Conservation (phyloP, 2,888 invertebrate species). For the Dasysyrphus tricinctus region DNA sequence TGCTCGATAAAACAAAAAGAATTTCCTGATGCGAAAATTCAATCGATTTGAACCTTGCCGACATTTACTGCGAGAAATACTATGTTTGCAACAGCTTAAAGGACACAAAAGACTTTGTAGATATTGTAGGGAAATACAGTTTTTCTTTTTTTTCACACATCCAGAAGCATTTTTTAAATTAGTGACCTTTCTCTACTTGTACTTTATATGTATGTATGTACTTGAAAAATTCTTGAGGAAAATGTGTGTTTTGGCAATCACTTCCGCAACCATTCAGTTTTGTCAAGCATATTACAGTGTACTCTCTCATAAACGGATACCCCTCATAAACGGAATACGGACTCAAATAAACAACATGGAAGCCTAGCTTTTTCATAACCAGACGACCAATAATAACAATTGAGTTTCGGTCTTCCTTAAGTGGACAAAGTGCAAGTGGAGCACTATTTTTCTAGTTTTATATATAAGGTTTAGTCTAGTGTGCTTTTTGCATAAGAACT, state of each 20-base stretch:
- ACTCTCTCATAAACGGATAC: too few species aligned
- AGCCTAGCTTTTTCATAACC: too few species aligned
- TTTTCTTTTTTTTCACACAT: background rate
- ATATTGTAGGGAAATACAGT: background rate
- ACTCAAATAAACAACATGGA: too few species aligned
- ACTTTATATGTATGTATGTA: too few species aligned
- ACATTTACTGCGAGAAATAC: background rate
- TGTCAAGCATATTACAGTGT: background rate
- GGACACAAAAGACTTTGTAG: background rate
- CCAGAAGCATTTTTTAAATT: background rate
- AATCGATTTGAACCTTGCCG: constrained; percentile 14
- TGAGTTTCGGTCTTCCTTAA: too few species aligned
- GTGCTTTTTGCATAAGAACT: too few species aligned
- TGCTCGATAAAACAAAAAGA: constrained; percentile 12
- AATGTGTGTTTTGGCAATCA: constrained; percentile 1
- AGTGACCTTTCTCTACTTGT: background rate
- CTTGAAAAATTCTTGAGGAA: background rate
- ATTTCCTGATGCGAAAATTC: background rate
- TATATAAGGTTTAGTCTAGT: too few species aligned
- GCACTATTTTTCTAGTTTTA: too few species aligned
- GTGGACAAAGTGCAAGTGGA: too few species aligned
- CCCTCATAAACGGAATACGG: too few species aligned
- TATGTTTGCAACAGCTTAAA: background rate
- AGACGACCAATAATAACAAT: too few species aligned
- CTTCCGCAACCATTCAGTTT: background rate